Base-by-base conservation (phyloP, 2,113 vertebrate genomes). In the Hiodon alosoides region DNA sequence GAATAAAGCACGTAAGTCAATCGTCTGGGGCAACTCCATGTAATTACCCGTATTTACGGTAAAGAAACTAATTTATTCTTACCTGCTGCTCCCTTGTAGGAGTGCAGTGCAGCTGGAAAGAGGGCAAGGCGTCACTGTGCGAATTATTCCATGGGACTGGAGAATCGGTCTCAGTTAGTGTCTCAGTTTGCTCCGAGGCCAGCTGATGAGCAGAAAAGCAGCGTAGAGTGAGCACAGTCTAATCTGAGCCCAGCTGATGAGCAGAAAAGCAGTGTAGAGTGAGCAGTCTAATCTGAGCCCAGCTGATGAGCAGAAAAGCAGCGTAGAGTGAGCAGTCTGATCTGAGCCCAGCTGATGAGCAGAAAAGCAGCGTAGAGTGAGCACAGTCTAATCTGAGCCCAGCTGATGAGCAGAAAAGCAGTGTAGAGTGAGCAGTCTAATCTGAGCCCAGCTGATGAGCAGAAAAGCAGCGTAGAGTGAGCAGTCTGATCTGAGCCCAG, bases 31-130 rank as follows among this genome's bases (percentile, higher is more conserved):
- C 4, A 59, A 14, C 58, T 59, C 0, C 58, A 59, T 11, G 58
- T 8, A 9, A 59, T 2, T 11, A 59, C 14, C 58, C 4, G 9
- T 8, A 59, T 11, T 11, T 59, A 9, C 58, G 14, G 14, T 9
- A 6, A 8, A 8, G 6, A 57, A 6, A 57, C 6, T 8, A 68
- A 68, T 11, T 51, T 7, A 50, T 5, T 67, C 61, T 66, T 66
- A 74, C 71, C 65, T 71, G 61, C 52, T 58, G 53, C 53, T n/a
- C 61, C 53, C 17, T 46, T n/a, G 69, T 46, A 65, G 61, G 52
- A 58, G 53, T 9, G 52, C 16, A 55, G 48, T 5, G 57, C 16
- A 52, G 46, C 16, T 2, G 31, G 55, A 31, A 2, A 10, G 31
- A 54, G 31, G 58, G 48, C 31, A 31, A 13, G 50, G 17, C 46